These are phyloP conservation scores for Chelonus insularis DNA, from an alignment of 1,140 invertebrate species.

Conservation along the genomic window DNA sequence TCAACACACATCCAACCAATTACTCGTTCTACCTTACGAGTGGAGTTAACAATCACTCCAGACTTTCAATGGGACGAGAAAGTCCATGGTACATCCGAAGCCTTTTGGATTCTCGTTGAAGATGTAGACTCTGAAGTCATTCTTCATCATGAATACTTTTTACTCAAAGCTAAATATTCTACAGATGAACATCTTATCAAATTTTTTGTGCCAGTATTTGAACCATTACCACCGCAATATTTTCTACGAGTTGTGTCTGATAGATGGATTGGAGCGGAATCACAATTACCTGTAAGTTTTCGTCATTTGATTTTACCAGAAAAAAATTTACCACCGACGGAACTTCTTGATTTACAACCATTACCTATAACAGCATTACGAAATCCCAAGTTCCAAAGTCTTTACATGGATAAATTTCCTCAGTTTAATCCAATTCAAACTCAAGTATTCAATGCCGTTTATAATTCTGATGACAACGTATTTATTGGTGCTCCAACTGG, in stretches of 20 bases:
- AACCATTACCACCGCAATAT: conserved; percentile 97
- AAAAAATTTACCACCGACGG: conserved; percentile 97
- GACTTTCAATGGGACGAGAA: conserved; percentile 99
- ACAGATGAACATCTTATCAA: conserved; percentile 95
- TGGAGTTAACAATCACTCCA: conserved; percentile 97
- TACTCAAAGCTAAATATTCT: conserved; percentile 93
- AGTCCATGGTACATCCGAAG: conserved; percentile 92
- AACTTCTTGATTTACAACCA: conserved; percentile 96
- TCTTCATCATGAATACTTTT: conserved; percentile 96
- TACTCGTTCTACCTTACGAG: conserved; percentile 89
- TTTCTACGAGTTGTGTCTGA: conserved; percentile 84
- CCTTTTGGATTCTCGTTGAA: conserved; percentile 99
- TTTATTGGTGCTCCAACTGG: conserved; percentile 98
- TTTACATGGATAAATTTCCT: conserved; percentile 85
- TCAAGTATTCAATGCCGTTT: conserved; percentile 98
- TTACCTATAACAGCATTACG: conserved; percentile 84
- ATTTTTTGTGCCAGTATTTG: conserved; percentile 98
- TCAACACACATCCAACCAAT: conserved; percentile 98
- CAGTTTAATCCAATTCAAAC: conserved; percentile 99
- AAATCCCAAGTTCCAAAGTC: conserved; percentile 81
- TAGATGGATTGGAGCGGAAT: conserved; percentile 91
- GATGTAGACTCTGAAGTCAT: conserved; percentile 96
- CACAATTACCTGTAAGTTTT: conserved; percentile 96
- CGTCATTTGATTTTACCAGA: conserved; percentile 96
- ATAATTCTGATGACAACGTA: conserved; percentile 98